These are phyloP conservation scores for Enteromius mattozi DNA, from an alignment of 2,797 vertebrate genomes.

Conservation along the genomic window DNA sequence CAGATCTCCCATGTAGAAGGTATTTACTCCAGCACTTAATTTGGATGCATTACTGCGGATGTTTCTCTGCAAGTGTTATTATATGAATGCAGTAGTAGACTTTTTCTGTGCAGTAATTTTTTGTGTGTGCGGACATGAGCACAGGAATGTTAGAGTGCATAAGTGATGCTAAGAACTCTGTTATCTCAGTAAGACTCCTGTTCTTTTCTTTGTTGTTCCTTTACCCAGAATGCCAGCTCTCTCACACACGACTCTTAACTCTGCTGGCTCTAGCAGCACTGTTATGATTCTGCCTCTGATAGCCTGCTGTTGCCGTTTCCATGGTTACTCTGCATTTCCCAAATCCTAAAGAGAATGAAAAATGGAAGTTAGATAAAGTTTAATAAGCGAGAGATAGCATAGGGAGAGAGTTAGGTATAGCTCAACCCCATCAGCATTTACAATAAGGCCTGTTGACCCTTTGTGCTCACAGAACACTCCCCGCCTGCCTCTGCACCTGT, in stretches of 20 bases:
- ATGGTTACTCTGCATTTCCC: conserved; percentile 62
- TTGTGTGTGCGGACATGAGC: conserved; percentile 5
- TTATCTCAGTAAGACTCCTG: conserved; percentile 46
- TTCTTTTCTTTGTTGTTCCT: conserved; percentile 43
- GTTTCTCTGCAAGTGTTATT: background rate
- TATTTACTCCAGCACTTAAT: background rate
- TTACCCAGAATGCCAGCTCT: conserved; percentile 25
- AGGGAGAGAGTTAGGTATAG: conserved; percentile 54
- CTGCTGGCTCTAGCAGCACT: conserved; percentile 48
- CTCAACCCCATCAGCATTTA: conserved; percentile 45
- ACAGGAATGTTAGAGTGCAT: conserved; percentile 32
- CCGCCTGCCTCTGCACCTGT: conserved; percentile 18
- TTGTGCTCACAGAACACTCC: conserved; percentile 1
- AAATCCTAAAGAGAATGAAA: conserved; percentile 65
- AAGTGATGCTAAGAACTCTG: conserved; percentile 43
- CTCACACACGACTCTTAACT: conserved; percentile 28
- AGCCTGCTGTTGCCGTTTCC: conserved; percentile 60
- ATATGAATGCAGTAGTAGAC: background rate
- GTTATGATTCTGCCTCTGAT: conserved; percentile 58
- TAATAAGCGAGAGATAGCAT: conserved; percentile 58
- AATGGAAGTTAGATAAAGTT: conserved; percentile 58
- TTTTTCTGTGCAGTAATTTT: background rate
- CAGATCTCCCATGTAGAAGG: background rate
- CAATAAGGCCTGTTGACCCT: conserved; percentile 44
- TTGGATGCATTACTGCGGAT: background rate